phyloP scores from a whole-genome alignment of 1,140 invertebrate genomes.

The Zaprionus inermis region DNA sequence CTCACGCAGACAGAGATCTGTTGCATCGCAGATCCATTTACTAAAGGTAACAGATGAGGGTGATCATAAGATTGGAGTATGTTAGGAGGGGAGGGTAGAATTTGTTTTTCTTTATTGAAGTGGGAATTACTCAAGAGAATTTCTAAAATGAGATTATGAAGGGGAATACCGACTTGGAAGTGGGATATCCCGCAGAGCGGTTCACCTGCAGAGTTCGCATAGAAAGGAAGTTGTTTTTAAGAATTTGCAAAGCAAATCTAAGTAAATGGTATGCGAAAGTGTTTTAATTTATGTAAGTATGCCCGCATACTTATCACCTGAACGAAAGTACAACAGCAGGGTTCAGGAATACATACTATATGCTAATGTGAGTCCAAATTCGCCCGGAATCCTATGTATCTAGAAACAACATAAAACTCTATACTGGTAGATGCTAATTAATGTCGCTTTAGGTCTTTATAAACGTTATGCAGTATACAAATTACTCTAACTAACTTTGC shows the following conservation, averaged over 20 bases:
- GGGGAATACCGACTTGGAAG: neutral
- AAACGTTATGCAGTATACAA: no score
- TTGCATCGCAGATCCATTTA: slow-evolving; percentile 60
- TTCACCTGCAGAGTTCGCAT: neutral
- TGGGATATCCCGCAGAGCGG: neutral
- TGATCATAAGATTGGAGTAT: neutral
- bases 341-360: neutral
- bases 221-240: neutral
- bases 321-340: neutral
- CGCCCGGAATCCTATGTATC: no score
- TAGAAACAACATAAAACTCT: no score
- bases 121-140: neutral
- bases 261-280: neutral
- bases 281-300: slow-evolving; percentile 5
- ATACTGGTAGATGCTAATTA: no score
- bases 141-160: neutral
- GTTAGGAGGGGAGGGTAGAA: neutral
- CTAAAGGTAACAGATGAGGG: slow-evolving; percentile 19
- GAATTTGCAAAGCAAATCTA: slow-evolving; percentile 1
- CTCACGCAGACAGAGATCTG: slow-evolving; percentile 58
- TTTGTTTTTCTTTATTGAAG: neutral
- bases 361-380: neutral
- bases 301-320: neutral
- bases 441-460: no score
- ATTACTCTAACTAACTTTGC: no score